These are phyloP conservation scores for Drosophila arizonae DNA, from an alignment of 1,140 invertebrate genomes.

Conservation along the genomic window DNA sequence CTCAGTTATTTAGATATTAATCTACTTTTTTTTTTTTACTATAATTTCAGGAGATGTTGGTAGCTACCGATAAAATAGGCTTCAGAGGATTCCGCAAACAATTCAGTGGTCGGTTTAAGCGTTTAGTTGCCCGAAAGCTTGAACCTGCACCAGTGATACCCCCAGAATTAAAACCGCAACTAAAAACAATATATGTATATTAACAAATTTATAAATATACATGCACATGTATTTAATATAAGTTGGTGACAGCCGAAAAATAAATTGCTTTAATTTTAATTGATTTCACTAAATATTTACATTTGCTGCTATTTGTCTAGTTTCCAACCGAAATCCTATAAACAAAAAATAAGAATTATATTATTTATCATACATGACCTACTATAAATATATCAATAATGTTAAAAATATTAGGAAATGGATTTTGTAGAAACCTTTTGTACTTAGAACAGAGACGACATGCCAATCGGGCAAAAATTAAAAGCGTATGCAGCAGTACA, in stretches of 20 bases:
- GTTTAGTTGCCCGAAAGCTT: conserved; percentile 91
- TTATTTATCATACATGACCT: no score
- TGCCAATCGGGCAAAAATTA: no score
- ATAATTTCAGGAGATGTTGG: conserved; percentile 88
- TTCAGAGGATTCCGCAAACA: conserved; percentile 92
- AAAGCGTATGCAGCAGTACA: no score
- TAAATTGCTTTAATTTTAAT: conserved; percentile 12
- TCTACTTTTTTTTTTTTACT: conserved; percentile 11
- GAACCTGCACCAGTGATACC: conserved; percentile 92
- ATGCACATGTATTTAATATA: conserved; percentile 24
- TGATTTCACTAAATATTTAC: no score
- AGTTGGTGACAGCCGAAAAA: conserved; percentile 33
- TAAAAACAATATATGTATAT: conserved; percentile 95
- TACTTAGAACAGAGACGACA: no score
- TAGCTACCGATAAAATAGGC: conserved; percentile 89
- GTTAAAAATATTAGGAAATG: no score
- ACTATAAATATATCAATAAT: no score
- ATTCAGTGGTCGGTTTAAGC: conserved; percentile 90
- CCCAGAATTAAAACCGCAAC: conserved; percentile 92
- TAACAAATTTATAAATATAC: conserved; percentile 83
- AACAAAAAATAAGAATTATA: no score
- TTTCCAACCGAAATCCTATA: no score
- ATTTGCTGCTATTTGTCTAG: no score
- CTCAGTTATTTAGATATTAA: no score
- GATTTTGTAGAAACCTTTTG: no score